Base-by-base conservation (phyloP, 2,113 vertebrate genomes). In the Callipepla californica region DNA sequence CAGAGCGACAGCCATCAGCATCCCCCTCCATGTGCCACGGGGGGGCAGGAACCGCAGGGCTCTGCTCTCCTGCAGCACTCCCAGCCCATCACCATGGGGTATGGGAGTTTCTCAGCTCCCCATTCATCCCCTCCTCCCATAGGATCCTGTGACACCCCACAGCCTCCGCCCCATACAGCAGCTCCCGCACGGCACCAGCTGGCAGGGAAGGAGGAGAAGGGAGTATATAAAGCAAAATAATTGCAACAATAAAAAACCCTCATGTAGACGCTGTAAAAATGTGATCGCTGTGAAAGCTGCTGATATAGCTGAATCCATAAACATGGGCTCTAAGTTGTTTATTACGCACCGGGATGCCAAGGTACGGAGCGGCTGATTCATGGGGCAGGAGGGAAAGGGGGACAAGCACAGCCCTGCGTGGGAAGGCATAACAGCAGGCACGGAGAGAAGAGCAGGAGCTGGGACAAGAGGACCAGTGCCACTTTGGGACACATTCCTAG, bases 281-380 rank as follows among this genome's bases (percentile, higher is more conserved):
- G 21, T n/a, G 87, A 95, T 84, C 11, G 59, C 89, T 92, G 77
- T 72, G 95, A 96, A 97, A 98, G 97, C 96, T 97, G 98, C 97
- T 97, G 98, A 98, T 97, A 95, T 70, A 96, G 97, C 97, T 80
- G 97, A 97, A 97, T 96, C 97, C 97, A 97, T 97, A 97, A 98
- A 95, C 92, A 89, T 1, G 45, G 70, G 89, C 95, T 75, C 93
- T 16, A 21, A 65, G 79, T 92, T 91, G 96, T 97, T 98, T 97
- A 98, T 80, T 28, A 84, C 28, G 4, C 34, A 44, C 78, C 1
- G 11, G 93, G 95, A 86, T 0, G 5, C 14, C 6, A 21, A 90
- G 97, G 96, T 80, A 81, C 17, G 32, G 34, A 5, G 45, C 84
- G 82, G 65, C 86, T 69, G 96, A 97, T 97, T 95, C 78, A 97